Percentiles rank a stretch among this genome's conserved stretches.
phyloP scores from a whole-genome alignment of 2,888 invertebrate genomes.

The Hirtodrosophila histrioides region DNA sequence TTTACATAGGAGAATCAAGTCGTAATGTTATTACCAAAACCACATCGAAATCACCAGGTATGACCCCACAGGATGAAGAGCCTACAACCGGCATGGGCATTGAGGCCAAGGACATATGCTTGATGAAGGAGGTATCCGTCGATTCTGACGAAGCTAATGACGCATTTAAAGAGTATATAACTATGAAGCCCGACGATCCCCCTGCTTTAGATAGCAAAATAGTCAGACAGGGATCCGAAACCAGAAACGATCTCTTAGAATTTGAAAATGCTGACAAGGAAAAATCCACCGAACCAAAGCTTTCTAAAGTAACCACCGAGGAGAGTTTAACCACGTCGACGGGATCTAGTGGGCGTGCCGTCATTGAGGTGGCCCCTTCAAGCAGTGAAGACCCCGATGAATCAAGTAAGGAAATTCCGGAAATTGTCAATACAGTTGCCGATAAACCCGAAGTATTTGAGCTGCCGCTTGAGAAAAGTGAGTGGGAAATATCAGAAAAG shows the following conservation, averaged over 20 bases:
- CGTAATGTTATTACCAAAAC: constrained; percentile 83
- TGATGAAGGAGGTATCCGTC: constrained; percentile 75
- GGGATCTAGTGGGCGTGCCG: constrained; percentile 71
- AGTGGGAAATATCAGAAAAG: constrained; percentile 83
- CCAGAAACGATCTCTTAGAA: constrained; percentile 82
- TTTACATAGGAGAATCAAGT: constrained; percentile 84
- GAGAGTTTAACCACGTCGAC: constrained; percentile 71
- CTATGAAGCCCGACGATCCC: constrained; percentile 71
- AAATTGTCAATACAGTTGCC: constrained; percentile 64
- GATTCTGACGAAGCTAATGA: constrained; percentile 78
- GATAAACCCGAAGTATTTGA: constrained; percentile 74
- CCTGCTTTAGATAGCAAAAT: constrained; percentile 69
- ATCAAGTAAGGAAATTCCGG: constrained; percentile 77
- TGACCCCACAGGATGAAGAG: constrained; percentile 64
- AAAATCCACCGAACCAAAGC: constrained; percentile 47
- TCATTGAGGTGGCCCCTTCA: constrained; percentile 69
- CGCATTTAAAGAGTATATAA: constrained; percentile 79
- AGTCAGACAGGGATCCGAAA: constrained; percentile 82
- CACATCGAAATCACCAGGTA: constrained; percentile 63
- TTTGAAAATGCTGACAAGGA: constrained; percentile 70
- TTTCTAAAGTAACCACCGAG: constrained; percentile 72
- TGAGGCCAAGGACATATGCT: constrained; percentile 66
- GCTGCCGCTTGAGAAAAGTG: constrained; percentile 82
- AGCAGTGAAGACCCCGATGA: constrained; percentile 77
- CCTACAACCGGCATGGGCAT: constrained; percentile 50